These are phyloP conservation scores for Pseudomugil tenellus DNA, from an alignment of 2,797 vertebrate species.

Conservation along the genomic window DNA sequence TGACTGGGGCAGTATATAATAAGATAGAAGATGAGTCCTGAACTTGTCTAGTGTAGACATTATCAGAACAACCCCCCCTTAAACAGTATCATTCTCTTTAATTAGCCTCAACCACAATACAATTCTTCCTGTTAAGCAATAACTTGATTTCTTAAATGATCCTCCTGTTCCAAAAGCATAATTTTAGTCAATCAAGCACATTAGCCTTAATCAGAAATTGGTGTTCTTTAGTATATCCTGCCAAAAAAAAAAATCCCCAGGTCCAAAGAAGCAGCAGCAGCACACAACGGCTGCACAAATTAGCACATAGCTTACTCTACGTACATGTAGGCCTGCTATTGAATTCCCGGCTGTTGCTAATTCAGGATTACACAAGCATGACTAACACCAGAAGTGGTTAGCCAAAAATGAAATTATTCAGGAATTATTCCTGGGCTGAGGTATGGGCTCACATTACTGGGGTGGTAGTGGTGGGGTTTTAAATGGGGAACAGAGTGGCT, in stretches of 20 bases:
- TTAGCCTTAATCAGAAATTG: conserved; percentile 27
- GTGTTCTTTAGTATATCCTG: conserved; percentile 24
- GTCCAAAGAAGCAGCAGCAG: conserved; percentile 52
- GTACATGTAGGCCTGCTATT: conserved; percentile 50
- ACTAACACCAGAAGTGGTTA: conserved; percentile 75
- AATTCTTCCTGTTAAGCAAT: neutral
- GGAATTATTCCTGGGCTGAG: conserved; percentile 69
- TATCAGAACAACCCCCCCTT: conserved; percentile 17
- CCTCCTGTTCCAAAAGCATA: neutral
- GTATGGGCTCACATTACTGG: conserved; percentile 62
- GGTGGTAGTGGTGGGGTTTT: conserved; percentile 47
- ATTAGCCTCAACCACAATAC: neutral
- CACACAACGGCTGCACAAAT: conserved; percentile 67
- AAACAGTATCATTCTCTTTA: conserved; percentile 30
- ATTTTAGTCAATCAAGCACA: conserved; percentile 36
- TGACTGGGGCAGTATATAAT: conserved; percentile 60
- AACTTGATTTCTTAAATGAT: conserved; percentile 18
- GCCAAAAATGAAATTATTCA: conserved; percentile 75
- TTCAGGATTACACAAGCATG: conserved; percentile 77
- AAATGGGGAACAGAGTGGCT: conserved; percentile 49
- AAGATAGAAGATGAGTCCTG: conserved; percentile 49
- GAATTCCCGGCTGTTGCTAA: conserved; percentile 68
- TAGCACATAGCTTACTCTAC: conserved; percentile 63
- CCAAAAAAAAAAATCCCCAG: conserved; percentile 39
- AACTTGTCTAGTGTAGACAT: conserved; percentile 39